Evolutionary conservation across 2,113 vertebrate genomes (phyloP).

Genomic region (Pomatostomus ruficeps): DNA sequence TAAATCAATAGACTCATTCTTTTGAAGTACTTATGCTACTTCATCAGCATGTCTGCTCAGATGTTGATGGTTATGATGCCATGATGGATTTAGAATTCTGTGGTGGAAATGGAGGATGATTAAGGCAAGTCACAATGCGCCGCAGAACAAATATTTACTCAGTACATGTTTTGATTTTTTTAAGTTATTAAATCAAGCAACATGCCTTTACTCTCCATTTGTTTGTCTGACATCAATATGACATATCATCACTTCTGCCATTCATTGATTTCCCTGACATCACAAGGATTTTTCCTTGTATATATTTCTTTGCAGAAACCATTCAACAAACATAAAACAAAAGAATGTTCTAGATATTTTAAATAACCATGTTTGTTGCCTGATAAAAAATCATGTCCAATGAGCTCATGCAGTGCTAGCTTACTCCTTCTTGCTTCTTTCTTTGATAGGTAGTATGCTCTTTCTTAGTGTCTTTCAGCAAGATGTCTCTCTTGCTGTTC

Average conservation of each 20-base stretch:
- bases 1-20: not conserved
- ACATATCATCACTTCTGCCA: not conserved
- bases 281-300: not conserved
- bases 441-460: not conserved
- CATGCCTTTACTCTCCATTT: not conserved
- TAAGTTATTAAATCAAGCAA: not conserved
- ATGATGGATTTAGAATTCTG: not conserved
- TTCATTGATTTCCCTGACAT: not conserved
- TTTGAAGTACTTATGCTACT: not conserved
- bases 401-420: not conserved
- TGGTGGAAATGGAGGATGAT: not conserved
- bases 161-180: not conserved
- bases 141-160: not conserved
- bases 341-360: not conserved
- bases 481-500: not conserved
- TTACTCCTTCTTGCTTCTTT: not conserved
- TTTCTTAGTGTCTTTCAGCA: not conserved
- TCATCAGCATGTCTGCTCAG: not conserved
- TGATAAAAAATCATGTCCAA: not conserved
- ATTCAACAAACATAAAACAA: not conserved
- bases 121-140: not conserved
- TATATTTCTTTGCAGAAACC: not conserved
- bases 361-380: not conserved
- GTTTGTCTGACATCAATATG: not conserved
- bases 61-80: not conserved